These are phyloP conservation scores for Cottus gobio DNA, from an alignment of 2,113 vertebrate species.

Conservation along the genomic window DNA sequence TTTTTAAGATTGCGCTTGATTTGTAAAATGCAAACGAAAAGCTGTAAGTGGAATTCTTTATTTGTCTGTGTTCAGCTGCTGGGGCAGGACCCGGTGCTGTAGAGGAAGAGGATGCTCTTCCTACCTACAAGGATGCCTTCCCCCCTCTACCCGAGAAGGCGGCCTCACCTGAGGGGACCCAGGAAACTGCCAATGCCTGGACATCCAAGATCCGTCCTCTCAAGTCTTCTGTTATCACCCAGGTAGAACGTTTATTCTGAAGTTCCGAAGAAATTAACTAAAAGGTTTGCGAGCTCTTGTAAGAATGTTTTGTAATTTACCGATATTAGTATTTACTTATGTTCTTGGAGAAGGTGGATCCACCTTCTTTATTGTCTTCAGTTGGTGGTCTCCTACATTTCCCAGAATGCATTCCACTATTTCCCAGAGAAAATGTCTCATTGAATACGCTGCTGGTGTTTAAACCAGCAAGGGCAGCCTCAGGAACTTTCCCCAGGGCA, in stretches of 20 bases:
- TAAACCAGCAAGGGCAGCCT: too few species aligned
- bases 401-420: not conserved
- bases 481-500: too few species aligned
- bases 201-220: slow-evolving; percentile 93
- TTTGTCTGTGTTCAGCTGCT: slow-evolving; percentile 57
- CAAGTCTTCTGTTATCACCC: slow-evolving; percentile 98
- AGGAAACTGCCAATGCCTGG: slow-evolving; percentile 93
- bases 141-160: slow-evolving; percentile 98
- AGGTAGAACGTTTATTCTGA: slow-evolving; percentile 81
- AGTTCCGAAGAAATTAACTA: not conserved
- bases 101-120: slow-evolving; percentile 95
- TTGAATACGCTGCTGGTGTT: not conserved
- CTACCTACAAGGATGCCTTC: slow-evolving; percentile 99
- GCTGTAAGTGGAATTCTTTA: not conserved
- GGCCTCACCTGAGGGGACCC: slow-evolving; percentile 88
- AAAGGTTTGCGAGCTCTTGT: not conserved
- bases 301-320: not conserved
- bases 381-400: not conserved
- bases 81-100: slow-evolving; percentile 86
- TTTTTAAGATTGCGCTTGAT: not conserved
- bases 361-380: not conserved
- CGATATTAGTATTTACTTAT: not conserved
- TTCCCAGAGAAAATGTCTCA: not conserved
- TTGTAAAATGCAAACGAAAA: not conserved
- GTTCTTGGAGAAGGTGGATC: not conserved